A percentile compares a stretch with the other conserved stretches of the same genome.
phyloP scores from a whole-genome alignment of 2,113 vertebrate species.

The Spermophilus dauricus region DNA sequence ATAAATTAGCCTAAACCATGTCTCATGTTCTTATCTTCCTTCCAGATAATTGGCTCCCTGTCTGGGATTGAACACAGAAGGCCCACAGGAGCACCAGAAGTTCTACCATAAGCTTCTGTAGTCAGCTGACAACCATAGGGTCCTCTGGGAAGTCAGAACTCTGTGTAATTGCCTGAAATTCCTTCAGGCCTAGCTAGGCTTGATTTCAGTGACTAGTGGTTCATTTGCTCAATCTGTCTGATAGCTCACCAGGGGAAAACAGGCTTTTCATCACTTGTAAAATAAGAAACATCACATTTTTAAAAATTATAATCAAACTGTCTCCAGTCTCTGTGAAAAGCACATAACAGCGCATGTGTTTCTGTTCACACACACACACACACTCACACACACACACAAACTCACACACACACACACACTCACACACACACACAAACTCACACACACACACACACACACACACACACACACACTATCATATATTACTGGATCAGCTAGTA shows the following conservation, averaged over 20 bases:
- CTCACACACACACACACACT: background rate
- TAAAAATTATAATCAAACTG: conserved; percentile 18
- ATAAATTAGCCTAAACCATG: conserved; percentile 27
- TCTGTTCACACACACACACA: background rate
- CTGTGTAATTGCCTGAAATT: conserved; percentile 50
- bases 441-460: background rate
- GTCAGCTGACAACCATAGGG: background rate
- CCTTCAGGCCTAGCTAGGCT: conserved; percentile 63
- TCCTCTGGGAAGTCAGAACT: conserved; percentile 50
- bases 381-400: background rate
- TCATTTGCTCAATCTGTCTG: conserved; percentile 70
- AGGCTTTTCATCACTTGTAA: conserved; percentile 56
- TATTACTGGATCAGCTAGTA: background rate
- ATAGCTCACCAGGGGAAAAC: conserved; percentile 47
- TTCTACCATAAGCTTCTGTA: conserved; percentile 63
- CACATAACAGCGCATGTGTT: background rate
- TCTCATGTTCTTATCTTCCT: conserved; percentile 36
- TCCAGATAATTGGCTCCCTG: conserved; percentile 22
- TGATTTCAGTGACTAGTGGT: conserved; percentile 29
- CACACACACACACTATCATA: conserved; percentile 27
- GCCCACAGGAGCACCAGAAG: conserved; percentile 52
- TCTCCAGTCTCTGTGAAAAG: conserved; percentile 15
- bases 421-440: background rate
- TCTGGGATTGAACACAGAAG: conserved; percentile 45
- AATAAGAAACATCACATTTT: conserved; percentile 59